Conservation (phyloP, 2,888 invertebrate species). For the Apodemia duryi region DNA sequence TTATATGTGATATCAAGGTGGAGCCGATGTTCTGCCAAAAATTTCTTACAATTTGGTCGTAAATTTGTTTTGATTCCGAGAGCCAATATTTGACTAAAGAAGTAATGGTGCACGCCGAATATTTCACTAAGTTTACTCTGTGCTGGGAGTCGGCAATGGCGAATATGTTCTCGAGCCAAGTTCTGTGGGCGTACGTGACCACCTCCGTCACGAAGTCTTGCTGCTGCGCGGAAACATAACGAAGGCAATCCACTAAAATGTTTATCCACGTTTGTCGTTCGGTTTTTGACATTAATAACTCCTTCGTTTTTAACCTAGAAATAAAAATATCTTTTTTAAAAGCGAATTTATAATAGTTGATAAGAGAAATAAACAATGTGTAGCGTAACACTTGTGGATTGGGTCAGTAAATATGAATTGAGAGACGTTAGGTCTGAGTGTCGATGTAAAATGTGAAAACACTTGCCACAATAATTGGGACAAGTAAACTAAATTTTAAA, state of each 20-base stretch:
- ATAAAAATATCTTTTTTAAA: background rate
- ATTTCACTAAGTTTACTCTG: slow-evolving; percentile 40
- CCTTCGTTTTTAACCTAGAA: slow-evolving; percentile 80
- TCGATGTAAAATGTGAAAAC: too few relatives aligned
- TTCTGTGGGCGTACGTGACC: slow-evolving; percentile 42
- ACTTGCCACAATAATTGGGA: too few relatives aligned
- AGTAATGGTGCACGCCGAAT: slow-evolving; percentile 45
- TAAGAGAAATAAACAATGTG: too few relatives aligned
- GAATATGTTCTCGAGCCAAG: slow-evolving; percentile 47
- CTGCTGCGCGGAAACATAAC: slow-evolving; percentile 46
- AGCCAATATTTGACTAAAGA: slow-evolving; percentile 55
- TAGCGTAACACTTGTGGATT: too few relatives aligned
- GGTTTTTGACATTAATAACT: slow-evolving; percentile 80
- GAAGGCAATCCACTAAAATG: slow-evolving; percentile 87
- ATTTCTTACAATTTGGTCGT: slow-evolving; percentile 51
- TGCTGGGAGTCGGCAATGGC: slow-evolving; percentile 30
- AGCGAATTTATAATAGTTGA: too few relatives aligned
- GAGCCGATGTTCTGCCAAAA: slow-evolving; percentile 63
- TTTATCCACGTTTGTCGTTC: slow-evolving; percentile 84
- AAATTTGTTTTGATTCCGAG: slow-evolving; percentile 41
- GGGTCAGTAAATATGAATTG: too few relatives aligned
- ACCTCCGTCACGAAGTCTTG: slow-evolving; percentile 40
- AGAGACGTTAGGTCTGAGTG: too few relatives aligned
- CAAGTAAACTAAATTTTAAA: too few relatives aligned
- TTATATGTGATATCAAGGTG: slow-evolving; percentile 45